A percentile compares a stretch with the other conserved stretches of the same genome.
Conservation (phyloP, 2,113 vertebrate genomes). For the Phylloscopus trochilus region DNA sequence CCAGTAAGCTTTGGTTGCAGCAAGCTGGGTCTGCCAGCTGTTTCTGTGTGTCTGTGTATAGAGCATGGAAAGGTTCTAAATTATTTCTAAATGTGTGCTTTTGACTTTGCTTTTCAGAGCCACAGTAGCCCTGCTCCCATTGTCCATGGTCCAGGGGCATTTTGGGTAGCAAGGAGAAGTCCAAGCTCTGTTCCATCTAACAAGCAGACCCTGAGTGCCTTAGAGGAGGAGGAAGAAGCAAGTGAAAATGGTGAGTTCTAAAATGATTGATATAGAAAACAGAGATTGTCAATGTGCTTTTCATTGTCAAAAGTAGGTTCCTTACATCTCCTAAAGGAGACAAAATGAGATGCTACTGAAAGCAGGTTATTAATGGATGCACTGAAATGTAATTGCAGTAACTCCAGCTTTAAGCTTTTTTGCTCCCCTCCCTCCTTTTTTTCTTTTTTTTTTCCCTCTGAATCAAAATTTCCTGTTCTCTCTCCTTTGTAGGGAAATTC, state of each 20-base stretch:
- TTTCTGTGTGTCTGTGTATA: neutral
- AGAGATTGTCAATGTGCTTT: neutral
- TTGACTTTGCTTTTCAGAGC: conserved; percentile 57
- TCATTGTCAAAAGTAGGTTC: neutral
- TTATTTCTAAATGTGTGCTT: neutral
- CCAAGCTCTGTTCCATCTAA: conserved; percentile 54
- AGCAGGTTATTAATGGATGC: neutral
- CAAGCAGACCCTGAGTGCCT: conserved; percentile 73
- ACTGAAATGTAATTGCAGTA: neutral
- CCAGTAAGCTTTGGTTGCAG: neutral
- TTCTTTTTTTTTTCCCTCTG: fast-evolving
- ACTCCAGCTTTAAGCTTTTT: neutral
- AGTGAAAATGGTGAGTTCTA: conserved; percentile 71
- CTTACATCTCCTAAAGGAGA: neutral
- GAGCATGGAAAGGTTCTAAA: neutral
- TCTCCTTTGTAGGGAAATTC: conserved; percentile 77
- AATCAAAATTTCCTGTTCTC: neutral
- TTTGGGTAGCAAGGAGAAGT: conserved; percentile 71
- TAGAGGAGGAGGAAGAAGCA: conserved; percentile 77
- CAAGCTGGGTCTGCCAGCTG: neutral
- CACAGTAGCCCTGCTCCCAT: conserved; percentile 59
- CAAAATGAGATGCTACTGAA: neutral
- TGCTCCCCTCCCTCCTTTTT: fast-evolving
- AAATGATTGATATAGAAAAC: neutral
- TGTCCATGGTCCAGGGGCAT: conserved; percentile 68